Evolutionary conservation across 1,140 invertebrate species (phyloP).

Genomic region (Drosophila insularis): DNA sequence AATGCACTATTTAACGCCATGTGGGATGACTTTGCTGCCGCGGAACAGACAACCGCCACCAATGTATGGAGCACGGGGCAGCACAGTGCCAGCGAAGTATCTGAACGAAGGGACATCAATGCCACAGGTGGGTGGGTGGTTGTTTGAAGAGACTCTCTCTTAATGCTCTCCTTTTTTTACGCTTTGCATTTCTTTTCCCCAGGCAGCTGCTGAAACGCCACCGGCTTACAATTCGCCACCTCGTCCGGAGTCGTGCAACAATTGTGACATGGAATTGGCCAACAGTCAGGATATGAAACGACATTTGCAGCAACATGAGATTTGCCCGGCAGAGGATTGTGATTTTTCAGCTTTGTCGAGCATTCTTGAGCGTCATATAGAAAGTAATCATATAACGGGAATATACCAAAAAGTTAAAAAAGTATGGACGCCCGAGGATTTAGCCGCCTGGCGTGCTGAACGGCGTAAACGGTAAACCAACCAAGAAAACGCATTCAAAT

Average conservation of each 20-base stretch:
- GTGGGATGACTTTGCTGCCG: constrained; percentile 74
- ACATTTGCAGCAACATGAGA: constrained; percentile 88
- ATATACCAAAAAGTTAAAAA: constrained; percentile 90
- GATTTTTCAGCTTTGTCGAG: constrained; percentile 90
- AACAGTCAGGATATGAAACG: constrained; percentile 84
- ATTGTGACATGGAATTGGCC: constrained; percentile 89
- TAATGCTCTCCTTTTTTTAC: not conserved
- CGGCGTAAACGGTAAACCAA: constrained; percentile 85
- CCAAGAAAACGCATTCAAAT: not conserved
- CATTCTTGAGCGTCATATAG: constrained; percentile 90
- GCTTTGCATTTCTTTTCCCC: too few relatives aligned
- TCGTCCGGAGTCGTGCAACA: constrained; percentile 85
- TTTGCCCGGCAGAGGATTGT: constrained; percentile 91
- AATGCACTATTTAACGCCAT: constrained; percentile 70
- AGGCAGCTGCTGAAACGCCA: not conserved
- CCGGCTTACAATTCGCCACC: constrained; percentile 42
- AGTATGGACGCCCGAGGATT: constrained; percentile 89
- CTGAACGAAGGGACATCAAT: constrained; percentile 2
- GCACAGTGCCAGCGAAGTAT: constrained; percentile 74
- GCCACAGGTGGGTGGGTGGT: constrained; percentile 29
- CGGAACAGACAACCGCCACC: constrained; percentile 78
- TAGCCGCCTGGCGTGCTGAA: constrained; percentile 91
- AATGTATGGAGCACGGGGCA: constrained; percentile 81
- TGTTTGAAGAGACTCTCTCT: too few relatives aligned
- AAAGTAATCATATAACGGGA: constrained; percentile 91